Percentiles rank a stretch among this genome's conserved stretches.
Conservation (phyloP, 2,113 vertebrate genomes). For the Rhagologus leucostigma region DNA sequence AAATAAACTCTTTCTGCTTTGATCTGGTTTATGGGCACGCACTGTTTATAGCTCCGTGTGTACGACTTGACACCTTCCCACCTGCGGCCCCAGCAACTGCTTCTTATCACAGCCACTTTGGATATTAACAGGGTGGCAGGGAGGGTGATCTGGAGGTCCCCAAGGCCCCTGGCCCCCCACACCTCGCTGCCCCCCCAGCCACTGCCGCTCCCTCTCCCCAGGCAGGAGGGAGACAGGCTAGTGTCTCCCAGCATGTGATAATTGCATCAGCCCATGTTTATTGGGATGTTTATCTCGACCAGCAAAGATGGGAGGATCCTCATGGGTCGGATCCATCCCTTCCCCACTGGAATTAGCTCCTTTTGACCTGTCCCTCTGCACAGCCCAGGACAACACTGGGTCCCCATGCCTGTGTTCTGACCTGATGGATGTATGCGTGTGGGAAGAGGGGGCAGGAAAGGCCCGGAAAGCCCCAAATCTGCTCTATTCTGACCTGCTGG, state of each 20-base stretch:
- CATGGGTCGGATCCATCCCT: not conserved
- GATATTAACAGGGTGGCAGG: conserved; percentile 65
- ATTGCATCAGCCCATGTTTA: conserved; percentile 52
- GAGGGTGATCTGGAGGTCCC: conserved; percentile 25
- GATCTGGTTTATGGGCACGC: conserved; percentile 76
- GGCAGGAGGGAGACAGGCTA: not conserved
- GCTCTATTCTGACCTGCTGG: not conserved
- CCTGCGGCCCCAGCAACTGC: conserved; percentile 69
- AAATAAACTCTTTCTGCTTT: conserved; percentile 72
- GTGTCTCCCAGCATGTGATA: conserved; percentile 1
- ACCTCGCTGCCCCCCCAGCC: not conserved
- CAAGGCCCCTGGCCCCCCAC: not conserved
- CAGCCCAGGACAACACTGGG: not conserved
- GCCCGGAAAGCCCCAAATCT: not conserved
- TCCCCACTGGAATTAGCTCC: not conserved
- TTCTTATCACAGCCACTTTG: conserved; percentile 76
- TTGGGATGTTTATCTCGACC: conserved; percentile 47
- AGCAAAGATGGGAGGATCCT: not conserved
- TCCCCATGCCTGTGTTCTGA: not conserved
- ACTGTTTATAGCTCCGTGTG: conserved; percentile 72
- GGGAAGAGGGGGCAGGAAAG: not conserved
- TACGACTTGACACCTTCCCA: conserved; percentile 74
- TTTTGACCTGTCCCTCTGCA: not conserved
- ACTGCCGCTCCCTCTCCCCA: not conserved
- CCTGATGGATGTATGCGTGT: rapidly evolving